Evolutionary conservation across 2,888 invertebrate species (phyloP), one percentile per base, ranked within the genome.

Genomic region (Synanthedon vespiformis): DNA sequence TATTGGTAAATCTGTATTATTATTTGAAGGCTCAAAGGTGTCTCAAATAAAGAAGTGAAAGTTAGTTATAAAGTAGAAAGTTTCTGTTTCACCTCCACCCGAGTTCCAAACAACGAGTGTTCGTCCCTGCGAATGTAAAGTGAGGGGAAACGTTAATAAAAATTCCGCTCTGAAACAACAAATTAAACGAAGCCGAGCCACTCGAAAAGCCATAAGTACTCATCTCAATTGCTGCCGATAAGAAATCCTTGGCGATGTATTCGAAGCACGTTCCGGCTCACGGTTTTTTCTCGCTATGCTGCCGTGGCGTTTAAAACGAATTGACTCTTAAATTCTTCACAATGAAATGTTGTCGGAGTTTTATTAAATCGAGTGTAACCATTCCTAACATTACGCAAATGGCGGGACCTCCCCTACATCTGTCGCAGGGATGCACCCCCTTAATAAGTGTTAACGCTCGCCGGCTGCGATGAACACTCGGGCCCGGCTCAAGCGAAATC

Each of bases 361-460:
- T 86, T 87, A 86, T 87, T 87, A 87, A 87, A 87, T 86, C 85
- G 87, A 86, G 85, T 86, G 86, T 85, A 85, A 86, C 86, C 85
- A 85, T 85, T 86, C 82, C 82, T 83, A 74, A 79, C 84, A 84
- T 87, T 86, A 86, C 82, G 85, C 83, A 86, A 86, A 86, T 85
- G 86, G 84, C 79, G 80, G 77, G 74, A 69, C 83, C 85, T 80
- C 86, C 87, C 86, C 80, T 85, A 86, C 87, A 85, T 87, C 86
- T 86, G 86, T 86, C 85, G 86, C 82, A 72, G 82, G 78, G 86
- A 87, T 87, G 87, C 86, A 85, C 83, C 85, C 84, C 85, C 86
- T 85, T 86, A 86, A 87, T 87, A 86, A 85, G 86, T 85, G 86
- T 85, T 84, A 85, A 86, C 84, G 85, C 79, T 83, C 80, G 82